phyloP scores from a whole-genome alignment of 2,888 invertebrate species.

The Apodemia duryi region DNA sequence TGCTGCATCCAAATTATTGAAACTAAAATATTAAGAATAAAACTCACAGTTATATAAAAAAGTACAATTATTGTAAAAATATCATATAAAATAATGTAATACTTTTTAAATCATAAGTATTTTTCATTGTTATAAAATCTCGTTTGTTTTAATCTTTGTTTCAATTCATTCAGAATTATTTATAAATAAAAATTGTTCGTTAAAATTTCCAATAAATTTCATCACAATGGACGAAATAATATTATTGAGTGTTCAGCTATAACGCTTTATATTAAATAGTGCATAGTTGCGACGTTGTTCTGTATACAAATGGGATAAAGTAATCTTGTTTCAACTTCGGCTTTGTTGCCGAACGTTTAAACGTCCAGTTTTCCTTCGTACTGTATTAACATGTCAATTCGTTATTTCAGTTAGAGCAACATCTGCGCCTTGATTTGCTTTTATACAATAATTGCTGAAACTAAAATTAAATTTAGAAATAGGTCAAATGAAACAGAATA shows the following conservation, averaged over 20 bases:
- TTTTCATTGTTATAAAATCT: background rate
- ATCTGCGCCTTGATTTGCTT: constrained; percentile 29
- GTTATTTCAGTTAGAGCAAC: constrained; percentile 27
- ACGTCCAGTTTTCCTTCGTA: constrained; percentile 28
- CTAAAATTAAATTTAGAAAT: constrained; percentile 28
- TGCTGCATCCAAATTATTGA: background rate
- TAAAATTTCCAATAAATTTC: constrained; percentile 25
- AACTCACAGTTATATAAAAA: background rate
- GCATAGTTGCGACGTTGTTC: constrained; percentile 32
- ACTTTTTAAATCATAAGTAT: background rate
- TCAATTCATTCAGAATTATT: background rate
- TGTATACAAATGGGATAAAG: constrained; percentile 35
- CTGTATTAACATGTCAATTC: constrained; percentile 28
- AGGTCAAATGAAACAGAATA: constrained; percentile 24
- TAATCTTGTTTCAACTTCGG: constrained; percentile 25
- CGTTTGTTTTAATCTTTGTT: background rate
- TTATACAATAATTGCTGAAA: constrained; percentile 25
- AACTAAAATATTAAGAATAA: background rate
- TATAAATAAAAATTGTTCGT: background rate
- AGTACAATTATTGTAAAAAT: background rate
- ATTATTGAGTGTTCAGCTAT: constrained; percentile 32
- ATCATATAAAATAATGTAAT: background rate
- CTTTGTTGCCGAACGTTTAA: constrained; percentile 27
- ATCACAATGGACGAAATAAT: constrained; percentile 44
- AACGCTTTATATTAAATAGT: constrained; percentile 59